These are phyloP conservation scores for Montipora efflorescens DNA, from an alignment of 64 coral and sea anemone genomes.

Conservation along the genomic window DNA sequence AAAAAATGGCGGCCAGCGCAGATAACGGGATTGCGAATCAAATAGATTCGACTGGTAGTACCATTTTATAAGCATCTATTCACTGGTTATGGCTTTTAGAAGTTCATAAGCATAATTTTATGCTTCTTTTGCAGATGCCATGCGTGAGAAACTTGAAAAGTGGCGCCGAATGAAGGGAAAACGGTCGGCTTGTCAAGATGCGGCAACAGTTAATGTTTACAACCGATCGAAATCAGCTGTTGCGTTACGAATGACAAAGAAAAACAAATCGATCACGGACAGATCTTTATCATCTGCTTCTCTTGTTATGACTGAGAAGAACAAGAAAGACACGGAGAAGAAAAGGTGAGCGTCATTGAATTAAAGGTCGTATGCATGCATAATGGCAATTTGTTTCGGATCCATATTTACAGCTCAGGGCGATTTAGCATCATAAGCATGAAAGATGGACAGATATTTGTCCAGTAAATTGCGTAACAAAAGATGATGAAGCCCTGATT, in stretches of 20 bases:
- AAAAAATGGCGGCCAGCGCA: constrained; percentile 63
- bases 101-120: background rate
- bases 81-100: too few relatives aligned
- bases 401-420: too few relatives aligned
- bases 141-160: constrained; percentile 52
- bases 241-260: background rate
- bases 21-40: background rate
- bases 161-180: constrained; percentile 57
- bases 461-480: too few relatives aligned
- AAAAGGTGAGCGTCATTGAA: background rate
- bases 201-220: background rate
- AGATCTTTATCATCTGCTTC: constrained; percentile 22
- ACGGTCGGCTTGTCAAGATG: background rate
- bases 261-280: background rate
- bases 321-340: background rate
- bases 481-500: too few relatives aligned
- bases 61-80: background rate
- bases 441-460: too few relatives aligned
- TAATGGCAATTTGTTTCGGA: too few relatives aligned
- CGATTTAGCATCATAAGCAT: too few relatives aligned
- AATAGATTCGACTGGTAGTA: constrained; percentile 18
- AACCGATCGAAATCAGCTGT: constrained; percentile 44
- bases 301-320: background rate
- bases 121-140: constrained; percentile 18
- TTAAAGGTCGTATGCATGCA: too few relatives aligned